Base-by-base conservation (phyloP, 2,797 vertebrate species). In the Apogon talboti region DNA sequence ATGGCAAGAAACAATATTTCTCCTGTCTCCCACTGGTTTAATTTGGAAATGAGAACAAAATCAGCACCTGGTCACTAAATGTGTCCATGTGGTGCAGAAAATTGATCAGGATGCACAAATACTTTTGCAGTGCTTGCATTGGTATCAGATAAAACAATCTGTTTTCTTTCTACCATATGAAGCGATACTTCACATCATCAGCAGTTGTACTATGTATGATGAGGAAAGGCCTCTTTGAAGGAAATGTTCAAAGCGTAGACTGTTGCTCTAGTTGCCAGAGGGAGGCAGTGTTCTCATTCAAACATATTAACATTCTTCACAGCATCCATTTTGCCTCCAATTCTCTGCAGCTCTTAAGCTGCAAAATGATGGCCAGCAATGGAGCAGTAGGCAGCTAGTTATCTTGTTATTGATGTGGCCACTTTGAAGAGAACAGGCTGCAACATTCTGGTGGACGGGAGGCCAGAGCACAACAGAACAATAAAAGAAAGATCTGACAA, bases 321-420 rank as follows among this genome's bases (percentile, higher is more conserved):
- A 90, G 91, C 89, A 88, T 91, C 91, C 91, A 92, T 92, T 92
- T 92, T 92, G 82, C 91, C 82, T 87, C 83, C 76, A 83, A 83
- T 89, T 84, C 79, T 82, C 67, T 78, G 76, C 82, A 84, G 82
- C 81, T 85, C 80, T 83, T 86, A 71, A 87, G 53, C 75, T 74
- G 71, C 81, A 89, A 92, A 91, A 90, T 91, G 88, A 92, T 92
- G 66, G 82, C 81, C 82, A 69, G 76, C 57, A 68, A 69, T 62
- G 58, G 64, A 66, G 67, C 74, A 71, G 80, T 52, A 60, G 80
- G 62, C 64, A 78, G 70, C 54, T 54, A 74, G 79, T 82, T 84
- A 85, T 87, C 69, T 50, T 70, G 63, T 69, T 75, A 70, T 50
- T 83, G 84, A 86, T 88, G 88, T 87, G 85, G 82, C 66, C 73